A percentile compares a stretch with the other conserved stretches of the same genome.
Conservation (phyloP, 2,797 vertebrate species). For the Pipistrellus nathusii region DNA sequence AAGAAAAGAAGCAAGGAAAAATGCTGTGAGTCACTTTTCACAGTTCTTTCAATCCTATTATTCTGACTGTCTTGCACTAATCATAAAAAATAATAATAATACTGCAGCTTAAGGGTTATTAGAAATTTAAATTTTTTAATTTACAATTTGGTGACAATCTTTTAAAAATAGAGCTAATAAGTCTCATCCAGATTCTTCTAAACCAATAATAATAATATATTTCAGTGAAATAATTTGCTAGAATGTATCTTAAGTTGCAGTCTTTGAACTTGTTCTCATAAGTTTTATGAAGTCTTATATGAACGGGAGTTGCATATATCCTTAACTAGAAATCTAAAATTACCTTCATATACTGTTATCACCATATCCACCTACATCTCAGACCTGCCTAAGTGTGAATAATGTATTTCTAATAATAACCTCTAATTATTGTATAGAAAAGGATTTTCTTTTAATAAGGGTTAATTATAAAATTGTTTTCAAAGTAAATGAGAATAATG, state of each 20-base stretch:
- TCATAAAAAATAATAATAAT: neutral
- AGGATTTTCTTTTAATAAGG: slow-evolving; percentile 29
- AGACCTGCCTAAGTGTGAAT: slow-evolving; percentile 19
- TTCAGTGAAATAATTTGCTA: neutral
- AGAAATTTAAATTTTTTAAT: neutral
- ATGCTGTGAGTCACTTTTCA: neutral
- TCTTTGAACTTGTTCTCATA: neutral
- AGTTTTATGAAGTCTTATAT: neutral
- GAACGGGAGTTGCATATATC: neutral
- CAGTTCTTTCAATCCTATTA: neutral
- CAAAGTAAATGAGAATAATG: slow-evolving; percentile 20
- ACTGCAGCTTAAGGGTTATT: neutral
- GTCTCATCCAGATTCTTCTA: neutral
- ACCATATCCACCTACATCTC: neutral
- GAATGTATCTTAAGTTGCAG: neutral
- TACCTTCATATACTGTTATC: slow-evolving; percentile 48
- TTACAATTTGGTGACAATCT: neutral
- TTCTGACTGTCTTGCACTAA: neutral
- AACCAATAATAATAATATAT: slow-evolving; percentile 2
- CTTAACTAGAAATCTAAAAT: slow-evolving; percentile 48
- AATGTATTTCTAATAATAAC: slow-evolving; percentile 46
- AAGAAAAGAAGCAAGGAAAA: neutral
- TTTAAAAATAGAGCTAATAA: neutral
- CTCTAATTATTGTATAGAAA: neutral
- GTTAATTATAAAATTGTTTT: slow-evolving; percentile 44